A percentile compares a stretch with the other conserved stretches of the same genome.
Evolutionary conservation across 2,888 invertebrate species (phyloP).

Genomic region (Lasioglossum pauxillum): DNA sequence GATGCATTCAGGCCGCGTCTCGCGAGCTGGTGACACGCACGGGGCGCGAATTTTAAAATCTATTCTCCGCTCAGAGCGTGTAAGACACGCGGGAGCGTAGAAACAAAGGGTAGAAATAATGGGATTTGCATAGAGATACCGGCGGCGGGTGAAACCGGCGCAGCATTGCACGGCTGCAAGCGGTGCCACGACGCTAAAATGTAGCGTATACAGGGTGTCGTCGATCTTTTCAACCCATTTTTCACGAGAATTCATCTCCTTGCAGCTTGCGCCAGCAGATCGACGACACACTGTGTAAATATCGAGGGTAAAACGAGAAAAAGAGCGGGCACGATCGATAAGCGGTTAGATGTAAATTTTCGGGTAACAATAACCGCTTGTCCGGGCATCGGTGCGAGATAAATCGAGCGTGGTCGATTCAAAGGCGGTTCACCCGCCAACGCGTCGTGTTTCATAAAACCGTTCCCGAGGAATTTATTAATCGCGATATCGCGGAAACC

Average conservation of each 20-base stretch:
- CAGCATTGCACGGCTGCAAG: not conserved
- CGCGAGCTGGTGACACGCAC: slow-evolving; percentile 52
- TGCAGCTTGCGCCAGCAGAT: not conserved
- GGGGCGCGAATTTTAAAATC: slow-evolving; percentile 64
- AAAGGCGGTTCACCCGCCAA: not conserved
- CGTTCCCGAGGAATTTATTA: slow-evolving; percentile 22
- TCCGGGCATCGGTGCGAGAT: not conserved
- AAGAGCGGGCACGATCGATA: not conserved
- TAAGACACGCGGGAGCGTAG: slow-evolving; percentile 17
- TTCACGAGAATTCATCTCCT: too few species aligned
- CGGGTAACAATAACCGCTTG: slow-evolving; percentile 9
- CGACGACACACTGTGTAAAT: not conserved
- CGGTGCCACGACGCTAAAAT: too few species aligned
- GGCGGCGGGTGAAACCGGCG: slow-evolving; percentile 28
- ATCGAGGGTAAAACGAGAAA: not conserved
- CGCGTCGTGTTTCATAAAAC: slow-evolving; percentile 21
- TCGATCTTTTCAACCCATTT: not conserved
- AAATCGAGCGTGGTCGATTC: slow-evolving; percentile 16
- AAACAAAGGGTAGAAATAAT: slow-evolving; percentile 57
- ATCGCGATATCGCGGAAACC: slow-evolving; percentile 38
- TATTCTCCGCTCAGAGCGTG: slow-evolving; percentile 15
- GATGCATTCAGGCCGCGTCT: slow-evolving; percentile 58
- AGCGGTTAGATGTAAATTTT: slow-evolving; percentile 29
- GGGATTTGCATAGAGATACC: slow-evolving; percentile 60
- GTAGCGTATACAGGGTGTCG: not conserved